A percentile compares a stretch with the other conserved stretches of the same genome.
Evolutionary conservation across 2,888 invertebrate species (phyloP).

Genomic region (Apotomis turbidana): DNA sequence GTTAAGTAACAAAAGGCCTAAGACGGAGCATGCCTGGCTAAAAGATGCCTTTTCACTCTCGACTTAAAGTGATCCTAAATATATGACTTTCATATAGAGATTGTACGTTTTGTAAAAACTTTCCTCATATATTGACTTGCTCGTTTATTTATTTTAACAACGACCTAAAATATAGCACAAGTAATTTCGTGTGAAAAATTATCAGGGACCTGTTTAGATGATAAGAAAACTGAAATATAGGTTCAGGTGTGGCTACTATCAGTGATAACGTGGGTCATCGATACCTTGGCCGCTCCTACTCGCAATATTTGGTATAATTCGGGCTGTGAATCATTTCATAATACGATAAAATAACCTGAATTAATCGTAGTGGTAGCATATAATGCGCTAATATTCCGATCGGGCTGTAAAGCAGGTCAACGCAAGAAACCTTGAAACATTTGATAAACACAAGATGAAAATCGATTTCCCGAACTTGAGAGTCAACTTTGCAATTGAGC

Average conservation of each 20-base stretch:
- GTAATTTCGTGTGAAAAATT: constrained; percentile 62
- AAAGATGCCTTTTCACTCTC: too few relatives aligned
- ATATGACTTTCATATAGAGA: too few relatives aligned
- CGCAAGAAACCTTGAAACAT: constrained; percentile 74
- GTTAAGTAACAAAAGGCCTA: too few relatives aligned
- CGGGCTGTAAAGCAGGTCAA: constrained; percentile 22
- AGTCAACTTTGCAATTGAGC: constrained; percentile 79
- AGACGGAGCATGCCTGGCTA: too few relatives aligned
- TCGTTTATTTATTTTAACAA: too few relatives aligned
- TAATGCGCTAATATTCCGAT: neutral
- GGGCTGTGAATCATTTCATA: neutral
- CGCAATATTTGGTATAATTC: constrained; percentile 17
- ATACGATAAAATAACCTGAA: neutral
- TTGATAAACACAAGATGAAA: constrained; percentile 80
- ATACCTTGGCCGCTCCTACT: constrained; percentile 39
- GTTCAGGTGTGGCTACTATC: constrained; percentile 75
- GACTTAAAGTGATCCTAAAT: too few relatives aligned
- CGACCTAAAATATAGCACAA: neutral
- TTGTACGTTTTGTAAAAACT: too few relatives aligned
- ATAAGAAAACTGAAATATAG: constrained; percentile 65
- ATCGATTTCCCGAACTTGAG: constrained; percentile 79
- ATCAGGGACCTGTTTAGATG: constrained; percentile 52
- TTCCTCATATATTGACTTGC: too few relatives aligned
- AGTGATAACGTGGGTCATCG: constrained; percentile 48
- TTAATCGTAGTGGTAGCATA: neutral